These are phyloP conservation scores for Cataglyphis livida DNA, from an alignment of 2,888 invertebrate genomes.

Conservation along the genomic window DNA sequence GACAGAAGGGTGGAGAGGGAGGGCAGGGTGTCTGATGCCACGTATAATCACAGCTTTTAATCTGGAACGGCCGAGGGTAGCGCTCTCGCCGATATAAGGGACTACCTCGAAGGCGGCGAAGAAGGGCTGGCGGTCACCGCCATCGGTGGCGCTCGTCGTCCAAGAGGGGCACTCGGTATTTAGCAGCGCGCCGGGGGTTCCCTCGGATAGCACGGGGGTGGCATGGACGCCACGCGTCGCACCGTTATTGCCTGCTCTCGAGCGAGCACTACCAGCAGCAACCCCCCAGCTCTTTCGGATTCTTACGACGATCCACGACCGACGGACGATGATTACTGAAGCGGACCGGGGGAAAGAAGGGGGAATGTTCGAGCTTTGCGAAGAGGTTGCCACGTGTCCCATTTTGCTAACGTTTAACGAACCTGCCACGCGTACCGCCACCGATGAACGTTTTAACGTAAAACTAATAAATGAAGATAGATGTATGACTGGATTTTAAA, in stretches of 20 bases:
- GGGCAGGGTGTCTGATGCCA: slow-evolving; percentile 65
- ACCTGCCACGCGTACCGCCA: slow-evolving; percentile 58
- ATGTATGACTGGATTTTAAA: not conserved
- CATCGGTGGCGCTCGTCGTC: slow-evolving; percentile 43
- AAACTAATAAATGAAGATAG: not conserved
- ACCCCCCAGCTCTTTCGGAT: slow-evolving; percentile 51
- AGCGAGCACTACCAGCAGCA: slow-evolving; percentile 54
- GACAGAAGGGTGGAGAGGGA: slow-evolving; percentile 24
- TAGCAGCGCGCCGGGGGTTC: slow-evolving; percentile 80
- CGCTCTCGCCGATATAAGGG: slow-evolving; percentile 71
- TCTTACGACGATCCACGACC: slow-evolving; percentile 56
- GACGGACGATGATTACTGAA: slow-evolving; percentile 63
- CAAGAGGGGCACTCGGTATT: slow-evolving; percentile 76
- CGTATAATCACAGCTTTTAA: slow-evolving; percentile 83
- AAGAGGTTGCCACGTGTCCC: slow-evolving; percentile 64
- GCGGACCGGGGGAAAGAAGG: slow-evolving; percentile 39
- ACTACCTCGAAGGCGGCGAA: slow-evolving; percentile 62
- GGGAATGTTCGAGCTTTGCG: slow-evolving; percentile 16
- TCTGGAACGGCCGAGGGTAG: slow-evolving; percentile 77
- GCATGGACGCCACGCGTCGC: slow-evolving; percentile 80
- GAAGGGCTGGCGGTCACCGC: slow-evolving; percentile 47
- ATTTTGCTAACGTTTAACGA: slow-evolving; percentile 55
- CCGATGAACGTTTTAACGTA: slow-evolving; percentile 55
- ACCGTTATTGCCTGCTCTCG: slow-evolving; percentile 80
- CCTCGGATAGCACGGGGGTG: slow-evolving; percentile 74